Conservation (phyloP, 2,888 invertebrate genomes). For the Creontiades dilutus region DNA sequence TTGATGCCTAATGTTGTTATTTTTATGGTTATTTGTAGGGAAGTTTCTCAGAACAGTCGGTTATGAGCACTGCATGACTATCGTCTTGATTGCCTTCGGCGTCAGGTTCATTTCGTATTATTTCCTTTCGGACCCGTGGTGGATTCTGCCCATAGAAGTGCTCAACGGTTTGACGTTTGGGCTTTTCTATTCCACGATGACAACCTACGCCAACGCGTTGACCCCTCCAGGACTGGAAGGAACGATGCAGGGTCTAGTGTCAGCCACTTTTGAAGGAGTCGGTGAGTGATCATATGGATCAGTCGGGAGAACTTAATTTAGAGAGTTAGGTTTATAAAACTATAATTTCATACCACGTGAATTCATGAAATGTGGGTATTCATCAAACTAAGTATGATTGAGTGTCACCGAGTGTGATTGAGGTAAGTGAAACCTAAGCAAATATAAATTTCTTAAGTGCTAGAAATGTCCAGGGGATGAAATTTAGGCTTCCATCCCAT, state of each 20-base stretch:
- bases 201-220: slow-evolving; percentile 78
- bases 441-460: no score
- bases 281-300: slow-evolving; percentile 76
- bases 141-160: slow-evolving; percentile 79
- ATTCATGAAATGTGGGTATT: no score
- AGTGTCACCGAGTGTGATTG: no score
- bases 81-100: slow-evolving; percentile 79
- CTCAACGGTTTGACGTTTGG: slow-evolving; percentile 80
- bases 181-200: slow-evolving; percentile 78
- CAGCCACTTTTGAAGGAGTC: slow-evolving; percentile 78
- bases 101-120: slow-evolving; percentile 79
- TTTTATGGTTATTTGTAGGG: slow-evolving; percentile 76
- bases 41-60: slow-evolving; percentile 79
- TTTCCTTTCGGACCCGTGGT: slow-evolving; percentile 79
- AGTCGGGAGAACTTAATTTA: no score
- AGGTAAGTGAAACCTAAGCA: no score
- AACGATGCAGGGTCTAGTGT: slow-evolving; percentile 79
- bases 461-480: no score
- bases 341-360: no score
- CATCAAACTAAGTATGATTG: no score
- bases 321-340: no score
- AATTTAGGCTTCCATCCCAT: no score
- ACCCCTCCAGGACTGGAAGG: slow-evolving; percentile 78
- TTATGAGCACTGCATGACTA: slow-evolving; percentile 79
- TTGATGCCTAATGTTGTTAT: background rate